phyloP scores from a whole-genome alignment of 2,797 vertebrate genomes.

The Bucorvus abyssinicus region DNA sequence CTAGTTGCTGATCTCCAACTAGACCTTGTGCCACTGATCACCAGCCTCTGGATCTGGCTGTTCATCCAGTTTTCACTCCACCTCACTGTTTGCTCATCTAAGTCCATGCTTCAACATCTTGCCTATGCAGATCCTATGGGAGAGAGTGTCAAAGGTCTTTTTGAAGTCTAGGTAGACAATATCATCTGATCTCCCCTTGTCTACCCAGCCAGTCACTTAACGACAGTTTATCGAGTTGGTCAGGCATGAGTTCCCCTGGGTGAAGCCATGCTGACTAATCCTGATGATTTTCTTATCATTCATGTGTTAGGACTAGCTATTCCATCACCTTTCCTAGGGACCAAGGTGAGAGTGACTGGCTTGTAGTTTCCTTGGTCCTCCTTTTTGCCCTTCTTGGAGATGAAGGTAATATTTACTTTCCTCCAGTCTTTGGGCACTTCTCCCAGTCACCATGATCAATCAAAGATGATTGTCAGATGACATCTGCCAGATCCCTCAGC shows the following conservation, averaged over 20 bases:
- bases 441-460: background rate
- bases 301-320: background rate
- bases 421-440: background rate
- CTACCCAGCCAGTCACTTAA: background rate
- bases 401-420: background rate
- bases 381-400: background rate
- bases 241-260: background rate
- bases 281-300: background rate
- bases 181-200: background rate
- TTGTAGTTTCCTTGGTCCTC: background rate
- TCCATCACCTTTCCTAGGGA: background rate
- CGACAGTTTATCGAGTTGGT: background rate
- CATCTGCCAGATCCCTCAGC: background rate
- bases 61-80: background rate
- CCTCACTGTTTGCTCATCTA: no score
- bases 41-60: background rate
- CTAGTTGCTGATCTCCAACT: background rate
- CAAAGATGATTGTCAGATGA: background rate
- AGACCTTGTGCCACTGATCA: background rate
- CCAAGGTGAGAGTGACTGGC: background rate
- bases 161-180: background rate
- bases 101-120: background rate
- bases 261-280: background rate
- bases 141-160: background rate
- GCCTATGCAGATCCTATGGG: background rate